Conservation (phyloP, 1,140 invertebrate genomes). For the Coenobita brevimanus region DNA sequence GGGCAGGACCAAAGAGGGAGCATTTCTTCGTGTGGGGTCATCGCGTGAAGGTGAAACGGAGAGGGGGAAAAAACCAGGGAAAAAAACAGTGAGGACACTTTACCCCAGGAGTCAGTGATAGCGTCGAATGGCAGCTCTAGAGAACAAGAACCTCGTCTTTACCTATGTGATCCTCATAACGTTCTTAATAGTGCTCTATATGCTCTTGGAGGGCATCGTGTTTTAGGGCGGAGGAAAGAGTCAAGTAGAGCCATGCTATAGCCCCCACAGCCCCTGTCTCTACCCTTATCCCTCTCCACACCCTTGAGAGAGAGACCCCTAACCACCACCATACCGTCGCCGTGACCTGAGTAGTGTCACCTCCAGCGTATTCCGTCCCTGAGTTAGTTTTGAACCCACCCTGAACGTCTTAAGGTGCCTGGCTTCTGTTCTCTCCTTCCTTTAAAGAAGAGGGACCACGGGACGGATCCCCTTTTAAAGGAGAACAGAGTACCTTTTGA, state of each 20-base stretch:
- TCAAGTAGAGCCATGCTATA: conserved; percentile 8
- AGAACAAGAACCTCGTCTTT: conserved; percentile 53
- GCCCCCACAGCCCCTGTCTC: conserved; percentile 5
- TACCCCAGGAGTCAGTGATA: not conserved
- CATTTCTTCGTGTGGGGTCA: not conserved
- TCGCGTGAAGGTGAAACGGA: no score
- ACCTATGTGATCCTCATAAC: conserved; percentile 46
- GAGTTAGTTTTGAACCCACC: not conserved
- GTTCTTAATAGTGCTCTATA: conserved; percentile 55
- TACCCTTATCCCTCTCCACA: not conserved
- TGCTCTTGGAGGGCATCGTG: conserved; percentile 47
- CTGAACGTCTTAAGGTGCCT: not conserved
- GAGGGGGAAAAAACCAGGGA: not conserved
- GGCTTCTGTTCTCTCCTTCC: not conserved
- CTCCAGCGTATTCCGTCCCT: conserved; percentile 53
- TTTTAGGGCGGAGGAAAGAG: conserved; percentile 32
- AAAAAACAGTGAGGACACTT: not conserved
- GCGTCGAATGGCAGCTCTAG: conserved; percentile 34
- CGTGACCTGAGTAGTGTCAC: not conserved
- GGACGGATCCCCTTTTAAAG: not conserved
- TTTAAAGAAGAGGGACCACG: not conserved
- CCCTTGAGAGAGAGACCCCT: not conserved
- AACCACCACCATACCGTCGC: not conserved
- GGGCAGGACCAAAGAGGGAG: not conserved
- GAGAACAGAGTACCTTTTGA: no score